These are phyloP conservation scores for Megaceryle maxima DNA, from an alignment of 2,113 vertebrate genomes.

Conservation along the genomic window DNA sequence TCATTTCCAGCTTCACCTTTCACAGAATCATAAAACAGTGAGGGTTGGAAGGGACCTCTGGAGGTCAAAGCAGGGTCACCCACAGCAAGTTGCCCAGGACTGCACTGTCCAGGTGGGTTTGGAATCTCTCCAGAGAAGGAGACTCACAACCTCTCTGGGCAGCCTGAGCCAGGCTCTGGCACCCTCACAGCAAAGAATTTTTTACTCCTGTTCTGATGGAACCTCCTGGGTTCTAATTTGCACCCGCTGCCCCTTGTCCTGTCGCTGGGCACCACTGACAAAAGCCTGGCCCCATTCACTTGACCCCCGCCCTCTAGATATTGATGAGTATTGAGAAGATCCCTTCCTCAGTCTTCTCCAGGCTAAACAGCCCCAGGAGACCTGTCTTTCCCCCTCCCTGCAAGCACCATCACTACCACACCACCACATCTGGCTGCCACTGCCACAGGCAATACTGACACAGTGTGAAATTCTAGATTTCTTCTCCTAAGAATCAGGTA, in stretches of 20 bases:
- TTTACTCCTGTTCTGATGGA: not conserved
- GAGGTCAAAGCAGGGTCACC: not conserved
- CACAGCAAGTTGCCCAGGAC: too few species aligned
- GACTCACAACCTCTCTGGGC: not conserved
- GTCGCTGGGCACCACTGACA: not conserved
- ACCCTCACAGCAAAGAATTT: not conserved
- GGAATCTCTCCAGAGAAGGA: not conserved
- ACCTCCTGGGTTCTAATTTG: not conserved
- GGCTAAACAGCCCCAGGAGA: not conserved
- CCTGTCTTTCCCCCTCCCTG: not conserved
- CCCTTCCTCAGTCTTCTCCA: too few species aligned
- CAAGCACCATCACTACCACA: rapidly evolving
- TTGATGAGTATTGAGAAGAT: too few species aligned
- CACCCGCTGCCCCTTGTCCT: not conserved
- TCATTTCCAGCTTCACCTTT: not conserved
- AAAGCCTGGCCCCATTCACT: not conserved
- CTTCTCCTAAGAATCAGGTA: not conserved
- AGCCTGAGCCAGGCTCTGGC: not conserved
- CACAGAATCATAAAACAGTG: not conserved
- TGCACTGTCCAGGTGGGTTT: not conserved
- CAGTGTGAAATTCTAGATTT: rapidly evolving
- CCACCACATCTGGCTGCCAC: not conserved
- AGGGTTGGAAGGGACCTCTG: not conserved
- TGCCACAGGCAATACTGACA: not conserved
- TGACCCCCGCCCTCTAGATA: not conserved